Evolutionary conservation across 2,113 vertebrate genomes (phyloP), one percentile per base, ranked within the genome.

Genomic region (Nothoprocta perdicaria): DNA sequence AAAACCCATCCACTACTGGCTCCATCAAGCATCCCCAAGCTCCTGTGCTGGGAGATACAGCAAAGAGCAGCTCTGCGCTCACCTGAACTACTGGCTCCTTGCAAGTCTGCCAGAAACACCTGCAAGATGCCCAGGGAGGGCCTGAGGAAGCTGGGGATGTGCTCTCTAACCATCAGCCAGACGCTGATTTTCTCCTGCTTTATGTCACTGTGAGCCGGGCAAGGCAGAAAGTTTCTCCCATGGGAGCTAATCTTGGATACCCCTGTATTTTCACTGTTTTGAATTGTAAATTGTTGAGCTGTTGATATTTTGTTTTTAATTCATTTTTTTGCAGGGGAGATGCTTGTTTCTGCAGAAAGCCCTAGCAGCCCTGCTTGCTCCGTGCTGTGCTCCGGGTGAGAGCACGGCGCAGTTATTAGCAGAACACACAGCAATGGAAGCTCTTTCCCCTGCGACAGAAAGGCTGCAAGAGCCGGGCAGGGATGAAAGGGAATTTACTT

Each of bases 121-220:
- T 4, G 15, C 26, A 13, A 0, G 0, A 29, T 41, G 45, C 10
- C 45, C 40, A 38, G 11, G 8, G 9, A 61, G 23, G 26, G 46
- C 14, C 76, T 35, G 8, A 14, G 8, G 8, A 33, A 62, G n/a
- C 40, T 45, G 66, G 21, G 48, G 9, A n/a, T 4, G 9, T 1
- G 2, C 2, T 66, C 17, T 63, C 60, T 22, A 17, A 41, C 13
- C 1, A 3, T 11, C 72, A 80, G 68, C 38, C 2, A 2, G 14
- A 60, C 31, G 5, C 10, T 26, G 24, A 55, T 41, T 35, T 50
- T 80, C 6, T 71, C 62, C 57, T 76, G 22, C 45, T 76, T 60
- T 73, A 60, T 48, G 26, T 52, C 81, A 21, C 14, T 7, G 6
- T 24, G 23, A 81, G 53, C 41, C n/a, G 76, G 67, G 45, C 13